Base-by-base conservation (phyloP, 2,797 vertebrate genomes). In the Ibycter americanus region DNA sequence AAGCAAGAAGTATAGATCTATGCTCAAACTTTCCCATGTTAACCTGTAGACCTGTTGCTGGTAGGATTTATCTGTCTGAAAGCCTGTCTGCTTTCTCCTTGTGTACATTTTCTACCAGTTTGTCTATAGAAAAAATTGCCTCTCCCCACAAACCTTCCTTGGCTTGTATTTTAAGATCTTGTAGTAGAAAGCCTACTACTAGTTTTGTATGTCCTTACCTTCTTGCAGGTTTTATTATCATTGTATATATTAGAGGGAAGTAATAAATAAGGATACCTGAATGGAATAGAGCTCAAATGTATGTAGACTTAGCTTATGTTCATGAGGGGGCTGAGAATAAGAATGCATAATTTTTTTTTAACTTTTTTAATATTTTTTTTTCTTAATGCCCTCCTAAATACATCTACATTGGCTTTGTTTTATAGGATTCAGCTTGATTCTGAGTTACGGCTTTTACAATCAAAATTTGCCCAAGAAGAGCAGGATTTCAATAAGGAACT, bases 351-450 rank as follows among this genome's bases (percentile, higher is more conserved):
- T 7, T 44, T 72, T 74, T 29, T 9, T 5, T 40, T 56, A 3
- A 1, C 54, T 52, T 34, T 42, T 58, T 4, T 46, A 32, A 17
- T 38, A 8, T 12, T 71, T 66, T 70, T 47, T 47, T 20, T 82
- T 11, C 4, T 38, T 77, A 54, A 47, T 58, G 15, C 1, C 3
- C 15, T 51, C 10, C 38, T 94, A 62, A 91, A 76, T 52, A 36
- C 36, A 7, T 52, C 42, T 71, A 1, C 4, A 8, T 51, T 87
- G n/a, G 1, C 29, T 95, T 88, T 88, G 18, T 89, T 80, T 96
- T 36, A 67, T 61, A 98, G 96, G 71, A 15, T 12, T 32, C 38
- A 93, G 12, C 87, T 97, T 84, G n/a, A 25, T 15, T 40, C 7
- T 36, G 63, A 59, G 14, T 70, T 94, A 66, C 4, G 51, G 21